Evolutionary conservation across 2,113 vertebrate genomes (phyloP), one percentile per base, ranked within the genome.

Genomic region (Psephotus haematonotus): DNA sequence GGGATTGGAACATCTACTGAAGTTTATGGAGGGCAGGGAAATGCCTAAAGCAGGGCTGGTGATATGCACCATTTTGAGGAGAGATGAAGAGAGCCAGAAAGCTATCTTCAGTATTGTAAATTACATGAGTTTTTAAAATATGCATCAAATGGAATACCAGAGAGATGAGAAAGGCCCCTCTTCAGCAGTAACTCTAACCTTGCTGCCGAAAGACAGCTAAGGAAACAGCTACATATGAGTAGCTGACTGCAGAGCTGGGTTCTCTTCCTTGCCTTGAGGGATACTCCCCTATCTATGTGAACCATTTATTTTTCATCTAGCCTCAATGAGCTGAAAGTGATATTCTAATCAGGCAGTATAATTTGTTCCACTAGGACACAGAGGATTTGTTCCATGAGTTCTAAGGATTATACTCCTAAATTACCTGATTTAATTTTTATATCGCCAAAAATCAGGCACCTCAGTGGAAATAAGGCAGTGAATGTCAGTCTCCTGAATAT

Each of bases 81-180:
- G n/a, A 71, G 60, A 86, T 13, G 20, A 64, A 81, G 69, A 70
- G 37, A 83, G 33, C 6, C 17, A 49, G 70, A 72, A 90, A 92
- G 39, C 53, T 55, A 49, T 62, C 84, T 49, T 31, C 71, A 46
- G 33, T 25, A 80, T 28, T 91, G 80, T 59, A 89, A 94, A 27
- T 71, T 71, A 91, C 37, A 17, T 1, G 15, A 72, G 71, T 65
- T 94, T 46, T 75, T 95, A 79, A 97, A 97, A 96, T 65, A 91
- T 81, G 47, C 83, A 94, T 97, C 83, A 80, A 88, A 55, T 31
- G 47, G 24, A 92, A 71, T 44, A 49, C 9, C 7, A 17, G 50
- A 52, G 53, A 49, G 37, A 74, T n/a, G 44, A 81, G 69, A 78
- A 59, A 41, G n/a, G 35, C 19, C 20, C 33, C 55, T 67, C 5